Conservation (phyloP, 2,113 vertebrate genomes). For the Pycnonotus jocosus region DNA sequence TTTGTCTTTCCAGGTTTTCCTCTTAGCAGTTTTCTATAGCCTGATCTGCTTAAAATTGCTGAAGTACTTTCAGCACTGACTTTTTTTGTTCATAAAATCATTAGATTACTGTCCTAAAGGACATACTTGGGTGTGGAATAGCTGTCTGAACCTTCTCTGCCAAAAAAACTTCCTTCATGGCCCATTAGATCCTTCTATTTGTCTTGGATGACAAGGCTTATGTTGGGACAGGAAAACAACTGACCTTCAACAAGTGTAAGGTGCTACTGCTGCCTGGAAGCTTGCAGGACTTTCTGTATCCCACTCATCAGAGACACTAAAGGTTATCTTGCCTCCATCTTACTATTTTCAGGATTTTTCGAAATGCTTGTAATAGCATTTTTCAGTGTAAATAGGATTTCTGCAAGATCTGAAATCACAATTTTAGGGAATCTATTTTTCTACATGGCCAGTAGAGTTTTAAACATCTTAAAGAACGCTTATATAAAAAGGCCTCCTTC, state of each 20-base stretch:
- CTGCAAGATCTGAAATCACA: neutral
- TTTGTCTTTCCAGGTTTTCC: neutral
- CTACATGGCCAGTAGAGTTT: neutral
- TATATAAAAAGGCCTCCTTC: neutral
- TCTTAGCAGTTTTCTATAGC: neutral
- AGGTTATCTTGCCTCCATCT: neutral
- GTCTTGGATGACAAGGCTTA: neutral
- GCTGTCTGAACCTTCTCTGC: neutral
- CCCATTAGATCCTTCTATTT: neutral
- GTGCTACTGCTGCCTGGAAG: neutral
- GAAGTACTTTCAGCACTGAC: neutral
- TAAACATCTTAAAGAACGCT: neutral
- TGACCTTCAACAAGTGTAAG: neutral
- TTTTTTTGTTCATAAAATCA: neutral
- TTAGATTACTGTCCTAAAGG: neutral
- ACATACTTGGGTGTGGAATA: neutral
- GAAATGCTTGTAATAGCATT: neutral
- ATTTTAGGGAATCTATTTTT: neutral
- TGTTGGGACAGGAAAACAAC: neutral
- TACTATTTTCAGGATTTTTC: neutral
- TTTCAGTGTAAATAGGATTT: neutral
- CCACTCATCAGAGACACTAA: neutral
- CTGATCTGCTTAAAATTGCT: neutral
- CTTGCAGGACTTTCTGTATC: neutral
- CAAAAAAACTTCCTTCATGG: neutral